Base-by-base conservation (phyloP, 2,888 invertebrate species). In the Papilio elwesi region DNA sequence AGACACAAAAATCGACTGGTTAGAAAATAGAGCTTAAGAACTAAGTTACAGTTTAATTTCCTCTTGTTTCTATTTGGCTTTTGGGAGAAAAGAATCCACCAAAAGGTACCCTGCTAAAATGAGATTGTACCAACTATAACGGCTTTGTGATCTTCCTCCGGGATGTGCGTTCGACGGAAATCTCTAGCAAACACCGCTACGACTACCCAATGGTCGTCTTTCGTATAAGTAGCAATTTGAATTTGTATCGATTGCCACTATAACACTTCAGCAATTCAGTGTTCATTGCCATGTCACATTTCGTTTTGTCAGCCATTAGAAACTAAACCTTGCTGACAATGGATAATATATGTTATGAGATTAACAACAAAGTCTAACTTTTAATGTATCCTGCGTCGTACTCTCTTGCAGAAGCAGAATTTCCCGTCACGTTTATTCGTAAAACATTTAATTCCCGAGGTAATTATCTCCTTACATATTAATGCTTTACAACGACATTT, bases 391-490 rank as follows among this genome's bases (percentile, higher is more conserved):
- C 51, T 43, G 55, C 68, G 70, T 59, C 68, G 38, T 71, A 74
- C 55, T 70, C 65, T 69, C 53, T 55, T 51, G 57, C 73, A 68
- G 71, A 74, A 75, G 69, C 76, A 77, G 65, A 73, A 64, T 77
- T 78, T 77, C 78, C 74, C 74, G 74, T 67, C 74, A 76, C 73
- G 74, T 76, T 67, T 75, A 70, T 76, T 75, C 75, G 74, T 77
- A 77, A 77, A 79, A 77, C 75, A 66, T 76, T 73, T 77, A 74
- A 76, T 77, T 76, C 74, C 71, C 77, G 76, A 75, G 74, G 75
- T 74, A 78, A 78, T 78, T 79, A 78, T 76, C 69, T 71, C 67
- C 59, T 38, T 74, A 74, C 66, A 74, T 75, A 70, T 70, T 63
- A 71, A 71, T 71, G 68, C 68, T 74, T 72, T 72, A 47, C 64